Base-by-base conservation (phyloP, 2,113 vertebrate genomes). In the Alexandromys fortis region DNA sequence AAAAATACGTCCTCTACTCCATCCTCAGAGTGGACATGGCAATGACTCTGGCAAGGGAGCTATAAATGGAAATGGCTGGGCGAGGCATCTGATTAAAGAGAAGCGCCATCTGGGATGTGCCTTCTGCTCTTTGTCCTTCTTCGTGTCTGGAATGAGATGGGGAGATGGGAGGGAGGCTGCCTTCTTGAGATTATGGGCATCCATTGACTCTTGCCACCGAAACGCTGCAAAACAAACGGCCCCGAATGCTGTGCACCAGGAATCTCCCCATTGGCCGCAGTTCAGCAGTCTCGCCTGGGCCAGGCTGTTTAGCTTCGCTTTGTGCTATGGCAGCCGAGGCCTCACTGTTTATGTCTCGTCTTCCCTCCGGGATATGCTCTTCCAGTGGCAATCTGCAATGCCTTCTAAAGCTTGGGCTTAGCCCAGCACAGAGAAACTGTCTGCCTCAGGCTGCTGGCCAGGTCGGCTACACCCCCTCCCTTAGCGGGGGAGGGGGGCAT, bases 1-100 rank as follows among this genome's bases (percentile, higher is more conserved):
- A 87, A 92, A 94, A 94, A 90, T 58, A 73, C 0, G 4, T 42
- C 22, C 47, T 28, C n/a, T 35, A 30, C 17, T 75, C 24, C 12
- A 35, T 0, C 26, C 35, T 73, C 75, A 61, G 70, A 67, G 45
- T 38, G 70, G 81, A n/a, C 63, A 52, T n/a, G 14, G 65, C 65
- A 63, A 45, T 3, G 28, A 13, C 79, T 33, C 63, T 92, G 89
- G 68, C 49, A 14, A 28, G 38, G 47, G 76, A 67, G 52, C 49
- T 68, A 70, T 16, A 73, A 68, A 82, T 30, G 70, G 76, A 73
- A 45, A 49, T 72, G n/a, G 9, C 33, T 85, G 76, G 52, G 8
- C 85, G 33, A 89, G 58, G 45, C 12, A 87, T 78, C 68, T 83
- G 47, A 88, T 89, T 92, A 88, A 92, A 92, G 52, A 88, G 70